Conservation (phyloP, 53 echinoderm and acorn worm species). For the Actinopyga echinites region DNA sequence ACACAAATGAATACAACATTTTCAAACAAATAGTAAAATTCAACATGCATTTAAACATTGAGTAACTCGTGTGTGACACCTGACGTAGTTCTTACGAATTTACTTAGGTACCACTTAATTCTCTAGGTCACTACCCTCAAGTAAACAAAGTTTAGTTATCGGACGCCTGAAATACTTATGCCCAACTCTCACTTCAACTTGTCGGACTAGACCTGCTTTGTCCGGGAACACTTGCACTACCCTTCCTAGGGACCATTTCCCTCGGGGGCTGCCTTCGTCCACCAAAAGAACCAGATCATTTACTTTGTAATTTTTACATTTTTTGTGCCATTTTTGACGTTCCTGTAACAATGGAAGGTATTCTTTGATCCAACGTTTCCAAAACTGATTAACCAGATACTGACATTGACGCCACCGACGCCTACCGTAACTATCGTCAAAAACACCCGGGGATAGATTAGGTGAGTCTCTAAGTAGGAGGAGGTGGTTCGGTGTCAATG, state of each 20-base stretch:
- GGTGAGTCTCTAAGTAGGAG: constrained; percentile 46
- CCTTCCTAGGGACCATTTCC: constrained; percentile 59
- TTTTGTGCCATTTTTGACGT: constrained; percentile 61
- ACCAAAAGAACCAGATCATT: constrained; percentile 62
- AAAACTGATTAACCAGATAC: constrained; percentile 55
- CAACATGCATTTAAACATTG: too few species aligned
- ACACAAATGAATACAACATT: too few species aligned
- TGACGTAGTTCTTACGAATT: too few species aligned
- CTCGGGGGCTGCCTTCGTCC: constrained; percentile 50
- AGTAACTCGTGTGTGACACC: too few species aligned
- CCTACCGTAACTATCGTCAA: constrained; percentile 35
- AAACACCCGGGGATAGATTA: constrained; percentile 32
- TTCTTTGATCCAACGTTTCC: constrained; percentile 62
- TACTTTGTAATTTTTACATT: constrained; percentile 46
- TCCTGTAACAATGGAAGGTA: constrained; percentile 63
- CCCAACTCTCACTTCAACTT: constrained; percentile 21
- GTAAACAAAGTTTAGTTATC: constrained; percentile 31
- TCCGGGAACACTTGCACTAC: not conserved
- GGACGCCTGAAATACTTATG: constrained; percentile 20
- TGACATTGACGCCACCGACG: constrained; percentile 64
- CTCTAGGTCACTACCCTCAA: constrained; percentile 36
- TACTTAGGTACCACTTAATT: too few species aligned
- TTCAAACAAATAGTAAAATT: too few species aligned
- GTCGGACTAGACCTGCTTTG: not conserved
- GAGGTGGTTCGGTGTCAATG: constrained; percentile 66